Conservation (phyloP, 2,888 invertebrate species). For the Lacanobia oleracea region DNA sequence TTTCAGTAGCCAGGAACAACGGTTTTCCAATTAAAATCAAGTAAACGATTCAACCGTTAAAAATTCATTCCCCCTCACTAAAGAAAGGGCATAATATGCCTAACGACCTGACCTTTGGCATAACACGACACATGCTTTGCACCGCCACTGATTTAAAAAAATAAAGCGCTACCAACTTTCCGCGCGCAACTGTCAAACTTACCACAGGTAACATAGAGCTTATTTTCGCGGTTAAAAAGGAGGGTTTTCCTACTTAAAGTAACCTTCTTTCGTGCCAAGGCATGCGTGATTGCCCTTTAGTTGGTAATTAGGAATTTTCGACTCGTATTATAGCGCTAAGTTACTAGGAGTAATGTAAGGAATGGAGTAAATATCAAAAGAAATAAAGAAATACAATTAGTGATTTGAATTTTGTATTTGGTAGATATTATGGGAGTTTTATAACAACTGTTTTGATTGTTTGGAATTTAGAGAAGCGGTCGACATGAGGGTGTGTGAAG, state of each 20-base stretch:
- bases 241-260: conserved; percentile 65
- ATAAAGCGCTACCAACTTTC: conserved; percentile 56
- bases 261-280: conserved; percentile 73
- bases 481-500: no score
- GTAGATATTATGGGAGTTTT: neutral
- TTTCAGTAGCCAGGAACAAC: conserved; percentile 38
- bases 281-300: conserved; percentile 81
- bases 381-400: conserved; percentile 58
- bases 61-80: conserved; percentile 59
- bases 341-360: conserved; percentile 60
- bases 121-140: conserved; percentile 78
- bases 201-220: conserved; percentile 52
- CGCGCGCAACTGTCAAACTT: conserved; percentile 61
- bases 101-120: conserved; percentile 81
- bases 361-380: conserved; percentile 62
- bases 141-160: conserved; percentile 71
- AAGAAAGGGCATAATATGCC: conserved; percentile 69
- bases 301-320: conserved; percentile 76
- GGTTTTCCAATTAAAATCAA: conserved; percentile 46
- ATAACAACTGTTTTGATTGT: neutral
- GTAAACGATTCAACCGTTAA: conserved; percentile 47
- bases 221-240: conserved; percentile 49
- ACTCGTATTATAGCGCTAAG: conserved; percentile 57
- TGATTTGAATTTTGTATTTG: conserved; percentile 17
- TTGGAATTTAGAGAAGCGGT: neutral